Evolutionary conservation across 53 echinoderm and acorn worm species (phyloP).

Genomic region (Echinometra lucunter): DNA sequence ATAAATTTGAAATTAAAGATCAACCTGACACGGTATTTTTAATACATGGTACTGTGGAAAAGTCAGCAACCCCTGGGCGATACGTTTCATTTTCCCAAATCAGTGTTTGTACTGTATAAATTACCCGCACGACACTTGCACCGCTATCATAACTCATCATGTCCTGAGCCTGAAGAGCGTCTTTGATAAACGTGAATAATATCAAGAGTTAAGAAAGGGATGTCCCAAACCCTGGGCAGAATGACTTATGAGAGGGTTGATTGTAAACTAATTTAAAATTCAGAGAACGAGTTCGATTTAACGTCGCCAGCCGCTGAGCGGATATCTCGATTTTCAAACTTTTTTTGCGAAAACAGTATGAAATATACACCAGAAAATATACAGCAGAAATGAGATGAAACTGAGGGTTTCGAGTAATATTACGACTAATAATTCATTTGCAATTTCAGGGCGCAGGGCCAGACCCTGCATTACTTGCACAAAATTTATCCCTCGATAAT

Average conservation of each 20-base stretch:
- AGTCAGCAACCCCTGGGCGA: neutral
- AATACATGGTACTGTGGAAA: neutral
- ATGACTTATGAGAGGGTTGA: neutral
- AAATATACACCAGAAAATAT: neutral
- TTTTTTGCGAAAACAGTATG: neutral
- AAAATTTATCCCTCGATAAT: too few relatives aligned
- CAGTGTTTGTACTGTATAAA: slow-evolving; percentile 48
- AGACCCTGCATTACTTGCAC: too few relatives aligned
- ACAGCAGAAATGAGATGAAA: neutral
- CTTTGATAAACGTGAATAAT: slow-evolving; percentile 3
- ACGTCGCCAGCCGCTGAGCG: neutral
- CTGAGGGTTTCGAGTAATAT: neutral
- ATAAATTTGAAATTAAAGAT: neutral
- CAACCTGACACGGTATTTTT: neutral
- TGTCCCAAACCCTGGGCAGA: neutral
- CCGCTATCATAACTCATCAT: slow-evolving; percentile 34
- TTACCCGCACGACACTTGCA: slow-evolving; percentile 41
- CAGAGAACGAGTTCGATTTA: neutral
- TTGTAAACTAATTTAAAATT: neutral
- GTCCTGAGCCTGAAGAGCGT: neutral
- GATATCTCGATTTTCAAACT: neutral
- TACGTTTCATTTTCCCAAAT: slow-evolving; percentile 16
- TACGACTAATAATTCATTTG: too few relatives aligned
- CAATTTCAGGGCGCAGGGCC: too few relatives aligned
- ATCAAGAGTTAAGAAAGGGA: neutral